Conservation (phyloP, 2,797 vertebrate genomes). For the Antrozous pallidus region DNA sequence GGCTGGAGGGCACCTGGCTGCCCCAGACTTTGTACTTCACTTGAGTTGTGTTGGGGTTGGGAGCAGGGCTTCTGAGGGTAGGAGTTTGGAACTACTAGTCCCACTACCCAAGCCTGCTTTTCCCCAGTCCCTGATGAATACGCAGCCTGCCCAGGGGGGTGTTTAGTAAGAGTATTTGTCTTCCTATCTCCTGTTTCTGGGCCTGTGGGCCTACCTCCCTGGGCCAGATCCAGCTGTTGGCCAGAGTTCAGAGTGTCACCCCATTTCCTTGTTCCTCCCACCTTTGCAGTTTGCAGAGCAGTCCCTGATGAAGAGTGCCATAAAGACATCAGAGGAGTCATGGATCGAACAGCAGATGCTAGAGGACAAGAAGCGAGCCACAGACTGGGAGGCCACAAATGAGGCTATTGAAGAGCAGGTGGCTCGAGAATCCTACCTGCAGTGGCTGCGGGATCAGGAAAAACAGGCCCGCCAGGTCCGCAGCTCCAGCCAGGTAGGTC, state of each 20-base stretch:
- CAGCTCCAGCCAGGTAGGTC: conserved; percentile 68
- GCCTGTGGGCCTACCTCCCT: neutral
- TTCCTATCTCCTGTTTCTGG: neutral
- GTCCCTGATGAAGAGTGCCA: conserved; percentile 95
- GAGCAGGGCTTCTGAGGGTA: neutral
- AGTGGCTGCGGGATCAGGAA: conserved; percentile 96
- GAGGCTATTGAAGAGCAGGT: conserved; percentile 97
- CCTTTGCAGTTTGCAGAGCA: conserved; percentile 90
- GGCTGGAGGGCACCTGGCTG: neutral
- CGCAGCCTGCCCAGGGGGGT: neutral
- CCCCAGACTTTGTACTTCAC: neutral
- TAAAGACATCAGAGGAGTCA: conserved; percentile 96
- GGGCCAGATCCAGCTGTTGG: neutral
- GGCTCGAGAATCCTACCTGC: conserved; percentile 93
- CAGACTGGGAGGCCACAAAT: conserved; percentile 97
- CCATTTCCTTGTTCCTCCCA: neutral
- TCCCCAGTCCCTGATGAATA: neutral
- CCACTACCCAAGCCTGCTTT: neutral
- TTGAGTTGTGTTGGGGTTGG: conserved; percentile 27
- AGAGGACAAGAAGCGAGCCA: conserved; percentile 95
- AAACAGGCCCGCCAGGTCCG: conserved; percentile 93
- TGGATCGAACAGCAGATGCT: conserved; percentile 98
- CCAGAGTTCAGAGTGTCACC: neutral
- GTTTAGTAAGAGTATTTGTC: neutral
- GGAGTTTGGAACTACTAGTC: conserved; percentile 29